Conservation (phyloP, 2,113 vertebrate genomes). For the Chaetops frenatus region DNA sequence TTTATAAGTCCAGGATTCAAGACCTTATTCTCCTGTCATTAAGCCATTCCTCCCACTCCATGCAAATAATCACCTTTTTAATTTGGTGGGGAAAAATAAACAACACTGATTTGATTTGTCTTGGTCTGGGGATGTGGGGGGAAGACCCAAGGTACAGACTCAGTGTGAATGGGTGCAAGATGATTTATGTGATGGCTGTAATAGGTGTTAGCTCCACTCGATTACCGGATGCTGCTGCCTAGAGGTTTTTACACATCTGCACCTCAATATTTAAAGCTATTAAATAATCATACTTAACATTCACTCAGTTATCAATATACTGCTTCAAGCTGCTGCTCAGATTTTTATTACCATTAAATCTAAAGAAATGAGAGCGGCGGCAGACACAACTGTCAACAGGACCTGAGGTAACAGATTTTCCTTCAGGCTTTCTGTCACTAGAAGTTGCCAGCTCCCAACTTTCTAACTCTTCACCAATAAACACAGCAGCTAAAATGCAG, state of each 20-base stretch:
- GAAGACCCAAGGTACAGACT: background rate
- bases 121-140: background rate
- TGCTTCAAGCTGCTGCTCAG: background rate
- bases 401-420: background rate
- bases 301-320: background rate
- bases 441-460: background rate
- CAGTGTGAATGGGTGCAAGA: background rate
- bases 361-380: background rate
- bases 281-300: background rate
- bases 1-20: background rate
- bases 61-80: background rate
- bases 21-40: background rate
- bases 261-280: background rate
- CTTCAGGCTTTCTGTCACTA: background rate
- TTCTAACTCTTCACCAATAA: background rate
- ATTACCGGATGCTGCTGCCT: background rate
- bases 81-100: background rate
- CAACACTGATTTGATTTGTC: background rate
- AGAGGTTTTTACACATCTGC: background rate
- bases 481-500: background rate
- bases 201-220: background rate
- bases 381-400: background rate
- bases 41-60: background rate
- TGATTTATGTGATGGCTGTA: background rate
- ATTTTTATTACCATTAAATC: background rate